Evolutionary conservation across 2,113 vertebrate species (phyloP).

Genomic region (Prunella himalayana): DNA sequence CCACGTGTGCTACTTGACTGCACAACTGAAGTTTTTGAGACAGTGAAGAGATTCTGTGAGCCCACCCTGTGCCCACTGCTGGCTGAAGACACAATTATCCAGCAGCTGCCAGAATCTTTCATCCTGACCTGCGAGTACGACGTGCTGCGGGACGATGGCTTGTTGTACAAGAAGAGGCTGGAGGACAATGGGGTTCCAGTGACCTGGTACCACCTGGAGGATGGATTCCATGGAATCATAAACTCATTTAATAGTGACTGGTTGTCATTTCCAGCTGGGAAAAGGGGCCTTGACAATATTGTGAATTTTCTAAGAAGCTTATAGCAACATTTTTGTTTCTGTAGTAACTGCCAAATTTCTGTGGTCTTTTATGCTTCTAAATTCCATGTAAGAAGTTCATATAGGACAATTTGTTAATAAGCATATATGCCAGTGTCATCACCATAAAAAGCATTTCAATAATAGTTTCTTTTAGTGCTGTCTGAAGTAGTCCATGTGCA

Average conservation of each 20-base stretch:
- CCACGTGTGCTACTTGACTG: neutral
- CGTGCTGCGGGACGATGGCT: conserved; percentile 76
- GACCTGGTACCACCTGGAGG: conserved; percentile 76
- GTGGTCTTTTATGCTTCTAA: neutral
- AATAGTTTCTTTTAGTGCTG: neutral
- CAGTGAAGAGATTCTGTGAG: conserved; percentile 42
- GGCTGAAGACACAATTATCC: conserved; percentile 61
- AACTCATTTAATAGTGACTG: conserved; percentile 38
- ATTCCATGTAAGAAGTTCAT: neutral
- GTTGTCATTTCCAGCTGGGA: conserved; percentile 69
- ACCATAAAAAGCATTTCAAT: neutral
- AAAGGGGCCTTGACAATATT: conserved; percentile 55
- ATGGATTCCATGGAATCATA: conserved; percentile 81
- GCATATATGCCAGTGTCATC: neutral
- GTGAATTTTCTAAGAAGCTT: conserved; percentile 72
- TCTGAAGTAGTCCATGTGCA: neutral
- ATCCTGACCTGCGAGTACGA: conserved; percentile 86
- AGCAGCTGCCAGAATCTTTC: conserved; percentile 72
- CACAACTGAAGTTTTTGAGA: conserved; percentile 63
- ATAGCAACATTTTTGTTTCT: neutral
- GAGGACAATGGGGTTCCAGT: conserved; percentile 75
- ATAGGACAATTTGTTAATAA: neutral
- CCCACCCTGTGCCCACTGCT: conserved; percentile 71
- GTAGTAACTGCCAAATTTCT: neutral
- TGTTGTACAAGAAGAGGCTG: conserved; percentile 82